A percentile compares a stretch with the other conserved stretches of the same genome.
Evolutionary conservation across 2,888 invertebrate genomes (phyloP).

Genomic region (Athalia cordata): DNA sequence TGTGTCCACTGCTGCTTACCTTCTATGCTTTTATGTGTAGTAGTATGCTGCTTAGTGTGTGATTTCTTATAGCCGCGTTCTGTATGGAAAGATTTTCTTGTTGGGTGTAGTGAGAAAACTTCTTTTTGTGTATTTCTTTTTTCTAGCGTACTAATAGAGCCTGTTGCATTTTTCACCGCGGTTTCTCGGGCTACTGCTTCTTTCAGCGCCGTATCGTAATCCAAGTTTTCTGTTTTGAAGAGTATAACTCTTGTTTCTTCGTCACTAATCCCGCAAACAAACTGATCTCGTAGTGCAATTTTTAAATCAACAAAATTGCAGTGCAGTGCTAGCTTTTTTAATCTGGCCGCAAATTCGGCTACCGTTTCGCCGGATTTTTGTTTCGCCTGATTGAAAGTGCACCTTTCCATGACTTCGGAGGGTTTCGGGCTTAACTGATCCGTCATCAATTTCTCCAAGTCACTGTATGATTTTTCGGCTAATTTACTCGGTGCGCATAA

Average conservation of each 20-base stretch:
- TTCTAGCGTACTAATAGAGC: not conserved
- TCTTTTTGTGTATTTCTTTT: slow-evolving; percentile 25
- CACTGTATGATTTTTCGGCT: slow-evolving; percentile 46
- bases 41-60: slow-evolving; percentile 43
- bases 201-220: slow-evolving; percentile 46
- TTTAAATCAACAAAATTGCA: slow-evolving; percentile 51
- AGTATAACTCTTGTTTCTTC: slow-evolving; percentile 40
- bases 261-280: slow-evolving; percentile 46
- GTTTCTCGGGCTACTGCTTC: slow-evolving; percentile 44
- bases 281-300: slow-evolving; percentile 50
- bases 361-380: slow-evolving; percentile 50
- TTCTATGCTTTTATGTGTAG: slow-evolving; percentile 1
- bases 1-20: not conserved
- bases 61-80: no score
- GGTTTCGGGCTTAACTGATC: slow-evolving; percentile 50
- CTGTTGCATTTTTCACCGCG: slow-evolving; percentile 42
- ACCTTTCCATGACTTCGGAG: slow-evolving; percentile 50
- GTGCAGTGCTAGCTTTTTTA: slow-evolving; percentile 49
- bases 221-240: slow-evolving; percentile 40
- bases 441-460: slow-evolving; percentile 49
- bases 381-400: slow-evolving; percentile 48
- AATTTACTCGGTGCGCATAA: slow-evolving; percentile 51
- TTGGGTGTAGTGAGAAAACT: no score
- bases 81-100: no score
- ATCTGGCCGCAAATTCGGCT: slow-evolving; percentile 46